Evolutionary conservation across 2,113 vertebrate species (phyloP).

Genomic region (Podarcis cretensis): DNA sequence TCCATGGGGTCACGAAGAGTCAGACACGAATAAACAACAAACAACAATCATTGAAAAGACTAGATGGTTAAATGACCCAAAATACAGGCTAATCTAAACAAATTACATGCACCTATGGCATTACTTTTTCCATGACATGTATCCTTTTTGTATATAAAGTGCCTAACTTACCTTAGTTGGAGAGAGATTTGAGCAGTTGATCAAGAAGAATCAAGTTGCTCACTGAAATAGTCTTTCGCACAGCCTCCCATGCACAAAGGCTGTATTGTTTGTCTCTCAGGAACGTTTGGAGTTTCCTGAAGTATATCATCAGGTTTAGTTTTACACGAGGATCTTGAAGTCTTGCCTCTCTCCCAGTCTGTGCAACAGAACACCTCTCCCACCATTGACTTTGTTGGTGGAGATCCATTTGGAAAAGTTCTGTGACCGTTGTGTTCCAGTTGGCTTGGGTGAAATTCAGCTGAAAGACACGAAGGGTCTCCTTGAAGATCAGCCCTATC

Average conservation of each 20-base stretch:
- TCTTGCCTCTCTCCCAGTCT: not conserved
- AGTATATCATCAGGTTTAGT: conserved; percentile 57
- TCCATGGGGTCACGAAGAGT: too few species aligned
- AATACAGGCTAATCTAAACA: too few species aligned
- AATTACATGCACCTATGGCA: too few species aligned
- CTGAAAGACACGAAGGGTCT: conserved; percentile 52
- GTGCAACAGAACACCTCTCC: conserved; percentile 24
- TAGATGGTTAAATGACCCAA: too few species aligned
- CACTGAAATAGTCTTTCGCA: conserved; percentile 56
- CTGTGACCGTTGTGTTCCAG: conserved; percentile 38
- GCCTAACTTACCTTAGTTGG: conserved; percentile 53
- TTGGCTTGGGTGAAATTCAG: conserved; percentile 49
- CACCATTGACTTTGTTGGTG: conserved; percentile 45
- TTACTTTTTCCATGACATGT: too few species aligned
- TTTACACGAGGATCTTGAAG: not conserved
- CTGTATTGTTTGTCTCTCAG: conserved; percentile 45
- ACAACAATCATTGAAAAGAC: too few species aligned
- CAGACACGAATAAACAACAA: too few species aligned
- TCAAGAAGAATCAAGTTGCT: conserved; percentile 30
- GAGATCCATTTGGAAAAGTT: conserved; percentile 48
- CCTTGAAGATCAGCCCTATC: conserved; percentile 46
- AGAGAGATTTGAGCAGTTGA: conserved; percentile 30
- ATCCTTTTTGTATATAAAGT: not conserved
- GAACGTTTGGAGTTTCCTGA: conserved; percentile 53
- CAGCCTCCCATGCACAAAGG: conserved; percentile 53